A percentile compares a stretch with the other conserved stretches of the same genome.
phyloP scores from a whole-genome alignment of 2,888 invertebrate genomes.

The Scotopteryx bipunctaria region DNA sequence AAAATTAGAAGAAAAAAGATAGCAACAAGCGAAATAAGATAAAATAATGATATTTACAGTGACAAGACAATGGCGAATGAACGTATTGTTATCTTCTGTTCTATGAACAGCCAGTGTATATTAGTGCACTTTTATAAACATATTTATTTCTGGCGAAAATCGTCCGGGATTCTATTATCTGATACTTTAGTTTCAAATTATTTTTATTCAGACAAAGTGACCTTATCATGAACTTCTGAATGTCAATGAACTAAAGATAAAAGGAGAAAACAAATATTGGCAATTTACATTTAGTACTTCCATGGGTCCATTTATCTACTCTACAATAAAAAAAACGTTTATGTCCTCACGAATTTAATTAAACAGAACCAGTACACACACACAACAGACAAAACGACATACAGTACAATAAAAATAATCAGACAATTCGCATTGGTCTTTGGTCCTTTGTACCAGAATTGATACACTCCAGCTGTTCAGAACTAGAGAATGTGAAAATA shows the following conservation, averaged over 20 bases:
- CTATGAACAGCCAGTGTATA: conserved; percentile 12
- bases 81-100: conserved; percentile 28
- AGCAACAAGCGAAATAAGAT: conserved; percentile 24
- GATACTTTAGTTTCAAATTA: no score
- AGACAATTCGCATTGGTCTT: conserved; percentile 3
- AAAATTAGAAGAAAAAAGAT: conserved; percentile 5
- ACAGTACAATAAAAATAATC: conserved; percentile 6
- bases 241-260: not conserved
- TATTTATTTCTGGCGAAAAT: not conserved
- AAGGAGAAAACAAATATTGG: not conserved
- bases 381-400: conserved; percentile 31
- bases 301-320: not conserved
- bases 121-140: not conserved
- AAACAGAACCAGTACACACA: conserved; percentile 15
- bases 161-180: no score
- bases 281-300: not conserved
- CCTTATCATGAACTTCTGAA: conserved; percentile 4
- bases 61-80: conserved; percentile 70
- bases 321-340: conserved; percentile 14
- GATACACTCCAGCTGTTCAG: conserved; percentile 39
- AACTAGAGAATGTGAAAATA: conserved; percentile 40
- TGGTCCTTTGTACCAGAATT: no score
- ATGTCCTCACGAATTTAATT: conserved; percentile 15
- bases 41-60: conserved; percentile 48
- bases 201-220: conserved; percentile 2